Base-by-base conservation (phyloP, 1,140 invertebrate species). In the Stegodyphus dumicola region DNA sequence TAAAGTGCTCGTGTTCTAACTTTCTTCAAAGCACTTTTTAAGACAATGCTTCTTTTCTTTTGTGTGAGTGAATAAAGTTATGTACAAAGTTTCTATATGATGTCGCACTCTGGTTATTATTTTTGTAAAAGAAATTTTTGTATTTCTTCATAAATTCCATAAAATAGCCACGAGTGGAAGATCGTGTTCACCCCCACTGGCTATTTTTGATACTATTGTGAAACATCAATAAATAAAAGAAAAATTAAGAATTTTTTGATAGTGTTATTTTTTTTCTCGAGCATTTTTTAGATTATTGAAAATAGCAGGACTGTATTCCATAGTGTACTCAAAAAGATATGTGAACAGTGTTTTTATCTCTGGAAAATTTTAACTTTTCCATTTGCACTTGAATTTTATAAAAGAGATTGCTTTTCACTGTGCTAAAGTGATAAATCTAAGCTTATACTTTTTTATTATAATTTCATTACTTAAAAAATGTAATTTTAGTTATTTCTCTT, bases 91-190 rank as follows among this genome's bases (percentile, higher is more conserved):
- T 67, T 79, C 77, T 79, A 65, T 53, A 79, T 79, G 48, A 51
- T 79, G 49, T 79, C 48, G 60, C 77, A 79, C 77, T 79, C 77
- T 79, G 66, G 77, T 79, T 79, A 79, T 79, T 79, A 79, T 79
- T 79, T 79, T 79, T 79, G 77, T 79, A 79, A 79, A 67, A 79
- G 77, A 56, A 79, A 79, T 79, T 79, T 79, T 79, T 79, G 77
- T 79, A 79, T 49, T 69, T 79, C 77, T 79, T 49, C 77, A 79
- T 79, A 17, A 70, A 79, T 79, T 79, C 77, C 77, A 70, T 70
- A 79, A 77, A 79, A 79, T 79, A 79, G 77, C 77, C 77, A 66
- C 33, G 51, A 79, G 66, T 65, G 76, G 13, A 70, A 54, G 33
- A 69, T 52, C n/a, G 7, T 48, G 6, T 17, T 79, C 56, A 17